phyloP scores from a whole-genome alignment of 2,797 vertebrate species.

The Lutjanus campechanus region DNA sequence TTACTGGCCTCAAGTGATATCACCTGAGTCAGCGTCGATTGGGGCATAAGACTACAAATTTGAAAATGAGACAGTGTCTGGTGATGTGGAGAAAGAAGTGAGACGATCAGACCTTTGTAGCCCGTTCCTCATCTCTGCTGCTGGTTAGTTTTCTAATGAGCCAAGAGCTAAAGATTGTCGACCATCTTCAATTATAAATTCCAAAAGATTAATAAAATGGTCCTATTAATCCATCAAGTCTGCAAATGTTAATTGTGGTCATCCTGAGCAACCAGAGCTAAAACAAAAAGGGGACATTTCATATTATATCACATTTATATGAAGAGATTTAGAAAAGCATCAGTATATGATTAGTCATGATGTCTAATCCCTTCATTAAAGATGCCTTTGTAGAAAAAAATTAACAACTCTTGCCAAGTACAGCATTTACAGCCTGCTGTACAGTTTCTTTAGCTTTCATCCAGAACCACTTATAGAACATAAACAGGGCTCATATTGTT shows the following conservation, averaged over 20 bases:
- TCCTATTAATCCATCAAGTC: neutral
- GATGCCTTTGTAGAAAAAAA: neutral
- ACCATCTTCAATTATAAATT: neutral
- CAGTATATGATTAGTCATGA: neutral
- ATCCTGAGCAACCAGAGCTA: neutral
- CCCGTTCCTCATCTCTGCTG: neutral
- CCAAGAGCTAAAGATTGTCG: neutral
- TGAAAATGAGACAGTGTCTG: neutral
- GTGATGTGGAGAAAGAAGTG: neutral
- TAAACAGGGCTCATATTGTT: neutral
- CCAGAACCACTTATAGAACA: constrained; percentile 6
- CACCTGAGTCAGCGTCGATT: neutral
- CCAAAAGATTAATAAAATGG: neutral
- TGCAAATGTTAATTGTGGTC: neutral
- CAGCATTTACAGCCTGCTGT: neutral
- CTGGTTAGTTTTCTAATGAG: neutral
- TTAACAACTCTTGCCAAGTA: neutral
- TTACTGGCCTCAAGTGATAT: neutral
- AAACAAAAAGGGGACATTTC: neutral
- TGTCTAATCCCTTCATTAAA: neutral
- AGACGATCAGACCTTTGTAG: neutral
- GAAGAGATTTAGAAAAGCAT: neutral
- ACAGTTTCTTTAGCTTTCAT: neutral
- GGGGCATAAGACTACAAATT: neutral
- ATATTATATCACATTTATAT: neutral